These are phyloP conservation scores for Thunnus maccoyii DNA, from an alignment of 2,113 vertebrate species.

Conservation along the genomic window DNA sequence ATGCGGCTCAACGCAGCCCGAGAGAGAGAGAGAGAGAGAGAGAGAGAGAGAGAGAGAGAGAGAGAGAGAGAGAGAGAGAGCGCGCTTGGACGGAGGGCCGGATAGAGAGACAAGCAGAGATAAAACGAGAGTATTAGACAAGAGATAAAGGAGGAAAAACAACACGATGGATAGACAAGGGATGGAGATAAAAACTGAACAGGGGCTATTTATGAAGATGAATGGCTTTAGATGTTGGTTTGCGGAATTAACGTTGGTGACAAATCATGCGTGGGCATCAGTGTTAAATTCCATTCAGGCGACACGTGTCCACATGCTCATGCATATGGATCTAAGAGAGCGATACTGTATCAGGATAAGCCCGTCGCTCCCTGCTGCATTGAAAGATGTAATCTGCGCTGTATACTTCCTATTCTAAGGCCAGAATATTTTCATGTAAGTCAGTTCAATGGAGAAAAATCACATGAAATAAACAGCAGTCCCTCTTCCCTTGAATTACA, in stretches of 20 bases:
- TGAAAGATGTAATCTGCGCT: slow-evolving; percentile 67
- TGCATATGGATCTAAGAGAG: slow-evolving; percentile 54
- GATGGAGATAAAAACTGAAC: slow-evolving; percentile 51
- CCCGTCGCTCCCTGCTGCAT: slow-evolving; percentile 53
- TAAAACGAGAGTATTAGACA: slow-evolving; percentile 62
- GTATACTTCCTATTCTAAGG: slow-evolving; percentile 37
- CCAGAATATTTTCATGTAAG: slow-evolving; percentile 37
- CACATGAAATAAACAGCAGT: slow-evolving; percentile 14
- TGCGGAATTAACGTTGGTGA: slow-evolving; percentile 69
- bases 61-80: slow-evolving; percentile 3
- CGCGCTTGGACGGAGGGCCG: neutral
- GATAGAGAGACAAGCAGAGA: slow-evolving; percentile 37
- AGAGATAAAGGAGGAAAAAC: slow-evolving; percentile 51
- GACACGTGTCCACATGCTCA: slow-evolving; percentile 31
- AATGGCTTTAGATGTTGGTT: slow-evolving; percentile 60
- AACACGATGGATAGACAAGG: slow-evolving; percentile 38
- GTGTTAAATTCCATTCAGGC: slow-evolving; percentile 58
- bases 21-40: slow-evolving; percentile 45
- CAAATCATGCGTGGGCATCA: slow-evolving; percentile 70
- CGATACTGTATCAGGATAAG: slow-evolving; percentile 62
- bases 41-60: neutral
- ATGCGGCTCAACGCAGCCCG: slow-evolving; percentile 61
- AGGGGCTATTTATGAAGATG: slow-evolving; percentile 69
- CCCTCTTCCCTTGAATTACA: slow-evolving; percentile 10
- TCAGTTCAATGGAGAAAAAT: slow-evolving; percentile 16